Percentiles rank a stretch among this genome's conserved stretches.
Evolutionary conservation across 2,113 vertebrate species (phyloP).

Genomic region (Herpailurus yagouaroundi): DNA sequence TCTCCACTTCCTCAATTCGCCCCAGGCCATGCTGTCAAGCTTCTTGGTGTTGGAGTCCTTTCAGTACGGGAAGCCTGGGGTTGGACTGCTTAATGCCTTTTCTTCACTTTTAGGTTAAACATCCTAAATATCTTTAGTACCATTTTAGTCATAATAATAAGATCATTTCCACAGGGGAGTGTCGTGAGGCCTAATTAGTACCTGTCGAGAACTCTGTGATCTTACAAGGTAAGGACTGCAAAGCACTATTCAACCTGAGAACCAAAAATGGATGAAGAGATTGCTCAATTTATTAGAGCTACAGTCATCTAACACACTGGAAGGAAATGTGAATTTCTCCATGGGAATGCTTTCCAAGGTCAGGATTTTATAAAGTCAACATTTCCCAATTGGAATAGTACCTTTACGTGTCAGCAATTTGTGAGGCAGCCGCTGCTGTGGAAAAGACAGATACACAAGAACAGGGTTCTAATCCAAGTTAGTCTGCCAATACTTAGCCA

Average conservation of each 20-base stretch:
- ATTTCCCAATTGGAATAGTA: slow-evolving; percentile 20
- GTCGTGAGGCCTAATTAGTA: slow-evolving; percentile 69
- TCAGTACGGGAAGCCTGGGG: not conserved
- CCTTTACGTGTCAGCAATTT: not conserved
- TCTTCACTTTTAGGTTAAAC: slow-evolving; percentile 54
- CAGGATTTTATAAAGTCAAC: slow-evolving; percentile 46
- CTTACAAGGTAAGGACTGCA: slow-evolving; percentile 47
- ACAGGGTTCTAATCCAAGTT: slow-evolving; percentile 37
- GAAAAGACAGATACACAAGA: not conserved
- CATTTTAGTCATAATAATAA: slow-evolving; percentile 69
- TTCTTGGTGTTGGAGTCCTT: not conserved
- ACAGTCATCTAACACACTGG: not conserved
- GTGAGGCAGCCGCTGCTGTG: not conserved
- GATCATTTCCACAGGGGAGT: slow-evolving; percentile 66
- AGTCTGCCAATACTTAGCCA: not conserved
- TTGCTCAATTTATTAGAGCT: slow-evolving; percentile 43
- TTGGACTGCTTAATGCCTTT: slow-evolving; percentile 10
- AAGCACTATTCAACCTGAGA: slow-evolving; percentile 26
- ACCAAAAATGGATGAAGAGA: slow-evolving; percentile 50
- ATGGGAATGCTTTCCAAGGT: slow-evolving; percentile 7
- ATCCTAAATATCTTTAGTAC: slow-evolving; percentile 48
- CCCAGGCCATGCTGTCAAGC: not conserved
- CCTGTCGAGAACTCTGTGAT: slow-evolving; percentile 59
- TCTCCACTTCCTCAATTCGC: not conserved
- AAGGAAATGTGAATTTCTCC: slow-evolving; percentile 6